A percentile compares a stretch with the other conserved stretches of the same genome.
Evolutionary conservation across 2,797 vertebrate genomes (phyloP).

Genomic region (Lithobates sylvaticus): DNA sequence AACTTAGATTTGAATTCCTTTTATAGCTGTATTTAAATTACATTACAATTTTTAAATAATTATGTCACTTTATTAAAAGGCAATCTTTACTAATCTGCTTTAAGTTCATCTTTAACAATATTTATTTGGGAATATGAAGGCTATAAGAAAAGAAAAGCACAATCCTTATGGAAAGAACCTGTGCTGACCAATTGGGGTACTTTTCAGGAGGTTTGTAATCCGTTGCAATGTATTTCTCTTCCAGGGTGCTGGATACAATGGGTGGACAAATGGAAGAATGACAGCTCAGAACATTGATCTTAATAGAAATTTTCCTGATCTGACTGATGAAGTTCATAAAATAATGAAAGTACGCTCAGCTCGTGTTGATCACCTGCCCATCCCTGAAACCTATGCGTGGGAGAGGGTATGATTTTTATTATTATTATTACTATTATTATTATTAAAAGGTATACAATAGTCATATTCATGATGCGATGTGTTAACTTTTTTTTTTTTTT

Average conservation of each 20-base stretch:
- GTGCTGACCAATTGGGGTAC: no score
- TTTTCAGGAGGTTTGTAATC: background rate
- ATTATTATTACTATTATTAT: background rate
- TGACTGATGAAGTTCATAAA: slow-evolving; percentile 89
- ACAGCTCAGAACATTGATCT: slow-evolving; percentile 94
- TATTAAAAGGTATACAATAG: no score
- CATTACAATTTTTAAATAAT: no score
- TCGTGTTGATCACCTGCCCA: slow-evolving; percentile 88
- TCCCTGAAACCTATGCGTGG: slow-evolving; percentile 93
- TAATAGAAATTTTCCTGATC: slow-evolving; percentile 96
- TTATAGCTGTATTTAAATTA: no score
- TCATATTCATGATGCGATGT: background rate
- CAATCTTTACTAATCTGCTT: no score
- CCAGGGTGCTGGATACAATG: slow-evolving; percentile 90
- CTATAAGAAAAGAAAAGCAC: no score
- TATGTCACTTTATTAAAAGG: no score
- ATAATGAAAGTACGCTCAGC: slow-evolving; percentile 80
- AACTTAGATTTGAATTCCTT: no score
- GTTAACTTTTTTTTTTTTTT: no score
- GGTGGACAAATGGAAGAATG: slow-evolving; percentile 89
- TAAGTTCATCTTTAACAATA: no score
- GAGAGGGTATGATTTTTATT: slow-evolving; percentile 83
- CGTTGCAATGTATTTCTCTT: background rate
- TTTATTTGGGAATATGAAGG: no score
- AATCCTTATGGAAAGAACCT: no score